These are phyloP conservation scores for Melanophora roralis DNA, from an alignment of 2,888 invertebrate genomes.

Conservation along the genomic window DNA sequence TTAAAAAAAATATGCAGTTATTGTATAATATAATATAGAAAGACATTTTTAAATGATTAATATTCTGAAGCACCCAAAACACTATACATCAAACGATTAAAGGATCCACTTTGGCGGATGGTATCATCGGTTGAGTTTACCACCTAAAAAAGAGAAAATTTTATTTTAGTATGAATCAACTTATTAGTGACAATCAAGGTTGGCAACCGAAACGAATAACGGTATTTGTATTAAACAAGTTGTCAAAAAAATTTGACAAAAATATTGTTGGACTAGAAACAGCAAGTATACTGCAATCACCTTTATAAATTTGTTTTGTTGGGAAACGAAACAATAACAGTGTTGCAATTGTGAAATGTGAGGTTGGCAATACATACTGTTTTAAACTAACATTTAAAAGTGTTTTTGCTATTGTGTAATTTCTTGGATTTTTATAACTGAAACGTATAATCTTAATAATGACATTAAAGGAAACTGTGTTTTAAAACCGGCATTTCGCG, in stretches of 20 bases:
- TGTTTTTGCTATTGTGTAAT: too few relatives aligned
- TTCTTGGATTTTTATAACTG: too few relatives aligned
- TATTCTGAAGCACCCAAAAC: constrained; percentile 88
- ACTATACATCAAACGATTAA: constrained; percentile 94
- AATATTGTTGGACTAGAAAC: neutral
- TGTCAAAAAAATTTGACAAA: neutral
- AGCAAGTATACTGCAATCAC: too few relatives aligned
- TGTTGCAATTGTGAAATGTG: too few relatives aligned
- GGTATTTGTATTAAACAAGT: too few relatives aligned
- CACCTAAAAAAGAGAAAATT: constrained; percentile 68
- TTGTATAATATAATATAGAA: constrained; percentile 35
- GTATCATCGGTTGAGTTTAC: constrained; percentile 83
- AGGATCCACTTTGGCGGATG: constrained; percentile 94
- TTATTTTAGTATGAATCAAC: neutral
- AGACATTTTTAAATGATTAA: constrained; percentile 71
- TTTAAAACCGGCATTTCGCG: too few relatives aligned
- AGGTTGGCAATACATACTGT: too few relatives aligned
- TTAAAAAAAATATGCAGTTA: constrained; percentile 29
- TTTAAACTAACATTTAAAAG: too few relatives aligned
- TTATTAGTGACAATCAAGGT: neutral
- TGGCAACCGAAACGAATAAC: neutral
- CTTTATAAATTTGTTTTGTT: too few relatives aligned
- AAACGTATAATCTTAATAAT: too few relatives aligned
- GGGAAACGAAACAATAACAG: neutral
- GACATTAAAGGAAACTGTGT: too few relatives aligned